Conservation (phyloP, 1,140 invertebrate species). For the Reticulitermes speratus region DNA sequence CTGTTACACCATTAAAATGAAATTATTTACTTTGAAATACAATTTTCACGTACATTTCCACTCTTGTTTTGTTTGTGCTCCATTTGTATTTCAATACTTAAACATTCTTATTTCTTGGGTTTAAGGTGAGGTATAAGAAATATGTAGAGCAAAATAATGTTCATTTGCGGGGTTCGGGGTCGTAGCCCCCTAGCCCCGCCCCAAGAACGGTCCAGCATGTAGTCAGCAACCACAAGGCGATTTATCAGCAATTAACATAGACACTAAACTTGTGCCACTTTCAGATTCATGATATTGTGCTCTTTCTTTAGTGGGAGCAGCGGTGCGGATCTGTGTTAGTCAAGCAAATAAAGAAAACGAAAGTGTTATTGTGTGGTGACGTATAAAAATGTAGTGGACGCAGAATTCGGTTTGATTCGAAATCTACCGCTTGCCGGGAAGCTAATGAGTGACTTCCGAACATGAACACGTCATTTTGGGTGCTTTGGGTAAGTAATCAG, state of each 20-base stretch:
- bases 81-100: too few relatives aligned
- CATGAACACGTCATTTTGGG: not conserved
- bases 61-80: too few relatives aligned
- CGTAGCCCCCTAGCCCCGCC: too few relatives aligned
- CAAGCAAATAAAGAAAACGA: not conserved
- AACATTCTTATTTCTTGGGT: too few relatives aligned
- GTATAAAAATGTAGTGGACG: slow-evolving; percentile 3
- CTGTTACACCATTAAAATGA: too few relatives aligned
- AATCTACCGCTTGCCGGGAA: not conserved
- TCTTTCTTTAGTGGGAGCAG: not conserved
- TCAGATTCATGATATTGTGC: not conserved
- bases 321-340: not conserved
- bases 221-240: not conserved
- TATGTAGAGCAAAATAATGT: too few relatives aligned
- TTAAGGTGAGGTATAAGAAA: too few relatives aligned
- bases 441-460: not conserved
- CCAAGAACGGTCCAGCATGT: too few relatives aligned
- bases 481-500: not conserved
- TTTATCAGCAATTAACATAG: not conserved
- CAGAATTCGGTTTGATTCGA: not conserved
- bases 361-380: not conserved
- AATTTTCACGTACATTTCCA: too few relatives aligned
- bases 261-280: slow-evolving; percentile 5
- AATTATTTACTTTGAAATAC: too few relatives aligned
- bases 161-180: too few relatives aligned